phyloP scores from a whole-genome alignment of 2,888 invertebrate genomes.

The Acanthopleura granulata region DNA sequence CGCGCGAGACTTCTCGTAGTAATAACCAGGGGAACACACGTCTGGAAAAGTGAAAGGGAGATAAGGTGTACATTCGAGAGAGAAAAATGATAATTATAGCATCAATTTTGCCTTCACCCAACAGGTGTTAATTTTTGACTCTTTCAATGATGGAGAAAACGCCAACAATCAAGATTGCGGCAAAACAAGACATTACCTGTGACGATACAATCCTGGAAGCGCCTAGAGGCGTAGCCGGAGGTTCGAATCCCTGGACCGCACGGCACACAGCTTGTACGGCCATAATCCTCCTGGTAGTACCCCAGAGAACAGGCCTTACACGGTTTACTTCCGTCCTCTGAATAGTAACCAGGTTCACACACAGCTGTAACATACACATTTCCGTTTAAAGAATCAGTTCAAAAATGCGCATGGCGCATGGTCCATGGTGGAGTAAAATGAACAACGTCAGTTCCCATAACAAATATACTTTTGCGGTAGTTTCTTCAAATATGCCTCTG shows the following conservation, averaged over 20 bases:
- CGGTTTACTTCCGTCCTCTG: conserved; percentile 65
- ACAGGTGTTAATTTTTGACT: no score
- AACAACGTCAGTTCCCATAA: background rate
- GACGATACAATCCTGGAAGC: conserved; percentile 62
- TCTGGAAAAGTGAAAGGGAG: conserved; percentile 38
- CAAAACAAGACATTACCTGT: conserved; percentile 46
- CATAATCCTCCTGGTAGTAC: conserved; percentile 67
- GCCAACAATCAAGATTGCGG: no score
- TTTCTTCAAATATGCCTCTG: no score
- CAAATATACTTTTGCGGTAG: background rate
- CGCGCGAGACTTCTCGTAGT: conserved; percentile 53
- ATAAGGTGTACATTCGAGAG: no score
- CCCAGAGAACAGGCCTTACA: conserved; percentile 67
- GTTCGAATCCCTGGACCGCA: conserved; percentile 61
- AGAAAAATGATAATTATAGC: no score
- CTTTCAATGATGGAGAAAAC: no score
- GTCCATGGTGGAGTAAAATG: no score
- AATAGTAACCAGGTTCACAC: conserved; percentile 67
- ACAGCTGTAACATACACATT: conserved; percentile 49
- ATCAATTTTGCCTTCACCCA: no score
- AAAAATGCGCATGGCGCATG: background rate
- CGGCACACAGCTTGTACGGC: conserved; percentile 62
- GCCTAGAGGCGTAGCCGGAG: conserved; percentile 42
- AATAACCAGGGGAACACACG: conserved; percentile 64
- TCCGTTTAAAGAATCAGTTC: background rate